Percentiles rank a stretch among this genome's conserved stretches.
Conservation (phyloP, 2,797 vertebrate species). For the Anas bahamensis region DNA sequence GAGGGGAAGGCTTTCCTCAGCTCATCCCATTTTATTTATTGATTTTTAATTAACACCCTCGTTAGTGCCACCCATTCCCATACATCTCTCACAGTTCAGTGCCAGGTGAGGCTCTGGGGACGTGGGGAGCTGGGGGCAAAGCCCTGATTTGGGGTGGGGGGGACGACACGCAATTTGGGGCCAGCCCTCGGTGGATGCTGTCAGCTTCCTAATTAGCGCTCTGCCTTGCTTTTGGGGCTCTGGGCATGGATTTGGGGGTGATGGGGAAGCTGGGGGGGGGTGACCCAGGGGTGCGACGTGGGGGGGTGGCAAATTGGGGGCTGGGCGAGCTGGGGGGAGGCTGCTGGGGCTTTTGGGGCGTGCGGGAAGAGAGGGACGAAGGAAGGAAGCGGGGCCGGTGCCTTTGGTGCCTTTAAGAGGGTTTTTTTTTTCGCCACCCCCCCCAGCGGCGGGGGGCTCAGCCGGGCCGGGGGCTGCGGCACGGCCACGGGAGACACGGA, state of each 20-base stretch:
- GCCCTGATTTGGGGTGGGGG: too few relatives aligned
- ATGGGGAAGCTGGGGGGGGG: too few relatives aligned
- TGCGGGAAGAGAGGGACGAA: neutral
- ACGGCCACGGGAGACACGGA: too few relatives aligned
- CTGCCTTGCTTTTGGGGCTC: neutral
- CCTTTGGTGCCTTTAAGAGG: slow-evolving; percentile 71
- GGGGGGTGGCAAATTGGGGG: neutral
- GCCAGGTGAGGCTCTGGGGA: neutral
- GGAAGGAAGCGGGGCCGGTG: slow-evolving; percentile 7
- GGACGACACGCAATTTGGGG: neutral
- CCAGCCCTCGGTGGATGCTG: neutral
- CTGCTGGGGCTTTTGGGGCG: neutral
- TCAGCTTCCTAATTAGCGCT: neutral
- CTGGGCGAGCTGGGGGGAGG: neutral
- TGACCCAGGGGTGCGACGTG: too few relatives aligned
- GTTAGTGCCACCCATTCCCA: slow-evolving; percentile 51
- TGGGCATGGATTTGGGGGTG: neutral
- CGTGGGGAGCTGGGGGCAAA: neutral
- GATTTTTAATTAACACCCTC: slow-evolving; percentile 45
- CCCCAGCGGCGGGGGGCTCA: neutral
- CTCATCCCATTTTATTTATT: neutral
- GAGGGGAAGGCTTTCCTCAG: neutral
- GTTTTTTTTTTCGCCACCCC: neutral
- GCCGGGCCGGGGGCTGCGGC: neutral
- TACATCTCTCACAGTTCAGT: slow-evolving; percentile 34